Percentiles rank a stretch among this genome's conserved stretches.
These are phyloP conservation scores for Danionella cerebrum DNA, from an alignment of 2,113 vertebrate species.

Conservation along the genomic window DNA sequence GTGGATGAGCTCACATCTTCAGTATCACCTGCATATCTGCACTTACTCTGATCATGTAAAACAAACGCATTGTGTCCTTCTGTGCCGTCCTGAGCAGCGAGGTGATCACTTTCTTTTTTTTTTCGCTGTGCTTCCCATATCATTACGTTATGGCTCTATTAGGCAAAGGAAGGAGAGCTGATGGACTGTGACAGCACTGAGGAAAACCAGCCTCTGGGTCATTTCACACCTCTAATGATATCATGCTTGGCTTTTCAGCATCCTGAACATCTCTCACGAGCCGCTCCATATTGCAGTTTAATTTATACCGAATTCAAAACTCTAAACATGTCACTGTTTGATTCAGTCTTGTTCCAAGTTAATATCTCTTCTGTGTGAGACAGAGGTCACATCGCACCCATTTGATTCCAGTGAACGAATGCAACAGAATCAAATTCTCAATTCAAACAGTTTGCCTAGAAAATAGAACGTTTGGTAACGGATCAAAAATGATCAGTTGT, in stretches of 20 bases:
- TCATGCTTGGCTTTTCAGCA: neutral
- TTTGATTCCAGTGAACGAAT: no score
- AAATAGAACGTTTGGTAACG: no score
- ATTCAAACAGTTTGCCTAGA: no score
- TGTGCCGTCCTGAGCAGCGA: neutral
- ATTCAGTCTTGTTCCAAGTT: neutral
- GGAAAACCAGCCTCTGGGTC: slow-evolving; percentile 3
- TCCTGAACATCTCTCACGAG: neutral
- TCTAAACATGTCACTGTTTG: neutral
- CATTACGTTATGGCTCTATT: neutral
- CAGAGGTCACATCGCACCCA: no score
- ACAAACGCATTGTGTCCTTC: no score
- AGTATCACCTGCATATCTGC: no score
- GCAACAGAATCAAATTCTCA: no score
- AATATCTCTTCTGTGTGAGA: no score
- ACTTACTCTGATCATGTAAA: no score
- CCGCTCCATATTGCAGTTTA: neutral
- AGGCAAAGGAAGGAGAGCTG: neutral
- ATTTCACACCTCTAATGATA: slow-evolving; percentile 9
- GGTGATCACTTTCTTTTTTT: neutral
- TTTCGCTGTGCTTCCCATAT: neutral
- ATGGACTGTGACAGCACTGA: slow-evolving; percentile 12
- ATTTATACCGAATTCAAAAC: neutral
- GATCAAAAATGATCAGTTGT: no score
- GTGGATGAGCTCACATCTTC: no score